Percentiles rank a stretch among this genome's conserved stretches.
These are phyloP conservation scores for Glyphotaelius pellucidus DNA, from an alignment of 2,888 invertebrate genomes.

Conservation along the genomic window DNA sequence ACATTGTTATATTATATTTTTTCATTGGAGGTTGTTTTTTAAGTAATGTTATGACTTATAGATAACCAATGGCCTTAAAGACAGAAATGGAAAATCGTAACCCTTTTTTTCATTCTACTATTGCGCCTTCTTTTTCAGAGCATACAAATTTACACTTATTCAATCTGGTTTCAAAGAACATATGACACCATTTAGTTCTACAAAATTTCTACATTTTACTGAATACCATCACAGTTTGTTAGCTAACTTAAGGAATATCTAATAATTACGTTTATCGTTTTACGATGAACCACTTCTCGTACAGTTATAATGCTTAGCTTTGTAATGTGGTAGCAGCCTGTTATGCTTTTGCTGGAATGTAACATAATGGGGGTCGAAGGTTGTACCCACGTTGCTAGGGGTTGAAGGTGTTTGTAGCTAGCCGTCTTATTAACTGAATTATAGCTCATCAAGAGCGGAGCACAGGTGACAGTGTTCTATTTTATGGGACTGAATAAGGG, in stretches of 20 bases:
- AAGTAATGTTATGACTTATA: too few relatives aligned
- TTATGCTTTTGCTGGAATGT: background rate
- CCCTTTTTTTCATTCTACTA: too few relatives aligned
- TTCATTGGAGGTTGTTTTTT: too few relatives aligned
- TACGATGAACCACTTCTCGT: background rate
- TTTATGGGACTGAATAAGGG: background rate
- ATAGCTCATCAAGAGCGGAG: background rate
- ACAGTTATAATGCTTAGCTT: background rate
- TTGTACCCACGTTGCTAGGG: background rate
- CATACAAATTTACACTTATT: too few relatives aligned
- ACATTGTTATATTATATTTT: too few relatives aligned
- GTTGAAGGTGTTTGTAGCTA: background rate
- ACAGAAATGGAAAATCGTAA: too few relatives aligned
- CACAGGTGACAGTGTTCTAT: slow-evolving; percentile 9
- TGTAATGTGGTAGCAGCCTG: background rate
- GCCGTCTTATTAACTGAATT: background rate
- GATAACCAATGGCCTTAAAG: too few relatives aligned
- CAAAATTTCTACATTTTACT: background rate
- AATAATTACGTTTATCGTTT: background rate
- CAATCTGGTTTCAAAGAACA: too few relatives aligned
- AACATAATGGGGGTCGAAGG: background rate
- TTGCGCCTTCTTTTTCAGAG: too few relatives aligned
- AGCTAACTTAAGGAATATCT: background rate
- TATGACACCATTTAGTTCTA: too few relatives aligned
- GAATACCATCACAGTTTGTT: background rate